phyloP scores from a whole-genome alignment of 2,888 invertebrate species.

The Belgica antarctica region DNA sequence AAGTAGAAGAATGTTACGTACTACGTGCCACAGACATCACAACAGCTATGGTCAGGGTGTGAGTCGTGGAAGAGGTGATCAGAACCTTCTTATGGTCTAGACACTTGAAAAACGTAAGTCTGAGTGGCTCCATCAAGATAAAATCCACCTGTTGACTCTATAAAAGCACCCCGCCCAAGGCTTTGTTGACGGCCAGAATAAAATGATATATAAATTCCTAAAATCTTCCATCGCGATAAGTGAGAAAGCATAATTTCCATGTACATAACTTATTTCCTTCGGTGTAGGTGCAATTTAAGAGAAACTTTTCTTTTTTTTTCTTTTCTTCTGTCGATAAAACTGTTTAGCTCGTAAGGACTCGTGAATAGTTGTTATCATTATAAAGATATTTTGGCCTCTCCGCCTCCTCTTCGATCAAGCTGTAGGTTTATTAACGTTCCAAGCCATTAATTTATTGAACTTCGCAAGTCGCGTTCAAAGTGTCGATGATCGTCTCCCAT shows the following conservation, averaged over 20 bases:
- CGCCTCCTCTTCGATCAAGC: not conserved
- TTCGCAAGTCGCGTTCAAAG: not conserved
- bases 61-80: not conserved
- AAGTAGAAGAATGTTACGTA: conserved; percentile 26
- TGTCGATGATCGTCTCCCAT: no score
- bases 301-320: conserved; percentile 3
- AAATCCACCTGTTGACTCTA: no score
- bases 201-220: conserved; percentile 1
- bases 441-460: conserved; percentile 6
- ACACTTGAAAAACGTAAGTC: no score
- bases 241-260: not conserved
- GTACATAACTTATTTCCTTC: not conserved
- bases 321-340: not conserved
- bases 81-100: no score
- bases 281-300: conserved; percentile 23
- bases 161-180: no score
- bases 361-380: not conserved
- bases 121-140: no score
- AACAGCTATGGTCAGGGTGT: not conserved
- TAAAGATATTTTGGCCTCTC: not conserved
- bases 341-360: not conserved
- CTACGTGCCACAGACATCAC: conserved; percentile 24
- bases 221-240: conserved; percentile 18
- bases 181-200: not conserved
- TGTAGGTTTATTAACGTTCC: conserved; percentile 3